Base-by-base conservation (phyloP, 1,140 invertebrate genomes). In the Drosophila ficusphila region DNA sequence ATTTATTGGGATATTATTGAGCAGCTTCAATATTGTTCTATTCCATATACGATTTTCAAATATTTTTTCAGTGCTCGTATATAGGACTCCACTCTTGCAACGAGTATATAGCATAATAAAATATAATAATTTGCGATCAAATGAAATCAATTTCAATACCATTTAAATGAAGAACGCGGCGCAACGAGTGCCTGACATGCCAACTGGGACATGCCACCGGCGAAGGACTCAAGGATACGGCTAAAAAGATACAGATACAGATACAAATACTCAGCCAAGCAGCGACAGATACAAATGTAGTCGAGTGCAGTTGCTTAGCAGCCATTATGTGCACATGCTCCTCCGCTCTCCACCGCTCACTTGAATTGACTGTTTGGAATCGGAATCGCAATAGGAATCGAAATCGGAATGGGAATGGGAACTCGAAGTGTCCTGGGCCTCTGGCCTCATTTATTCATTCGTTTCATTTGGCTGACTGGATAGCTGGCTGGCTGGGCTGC, bases 121-220 rank as follows among this genome's bases (percentile, higher is more conserved):
- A 74, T 86, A 86, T 86, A 65, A 88, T 89, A 88, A 88, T 88
- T 88, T 82, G 65, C 46, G 64, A 64, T 76, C 57, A 88, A 88
- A 88, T 88, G 57, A 88, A 88, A 89, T 88, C 82, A 88, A 88
- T 88, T 88, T 88, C 69, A 78, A 67, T 78, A 75, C 73, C 82
- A 82, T 88, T 89, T 82, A 81, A 88, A 76, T 78, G 65, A 68
- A 72, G 82, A 54, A 67, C 65, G 49, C 51, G 52, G 52, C 18
- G 42, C 42, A 62, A 70, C 46, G 69, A 67, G 39, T 42, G 67
- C 41, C 61, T 64, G 73, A 68, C 52, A 58, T 56, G 44, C 76
- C 82, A 88, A 81, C 78, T 75, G 82, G 76, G 82, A 83, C 74
- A 75, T 62, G 76, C 51, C 49, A 79, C 47, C 44, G 68, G 29